phyloP scores from a whole-genome alignment of 2,113 vertebrate genomes.

The Thalassoma bifasciatum region DNA sequence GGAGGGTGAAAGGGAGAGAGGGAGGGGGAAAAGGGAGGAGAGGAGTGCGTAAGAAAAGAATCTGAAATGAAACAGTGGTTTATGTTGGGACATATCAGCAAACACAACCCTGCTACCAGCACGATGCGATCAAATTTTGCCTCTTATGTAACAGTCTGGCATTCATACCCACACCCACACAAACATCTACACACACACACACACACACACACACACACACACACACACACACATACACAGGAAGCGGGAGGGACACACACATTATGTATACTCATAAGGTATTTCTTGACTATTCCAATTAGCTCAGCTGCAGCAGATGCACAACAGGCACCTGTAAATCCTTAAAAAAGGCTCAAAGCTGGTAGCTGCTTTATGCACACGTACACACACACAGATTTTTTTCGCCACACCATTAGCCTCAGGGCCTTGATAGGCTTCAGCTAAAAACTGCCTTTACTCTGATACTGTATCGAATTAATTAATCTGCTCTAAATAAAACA shows the following conservation, averaged over 20 bases:
- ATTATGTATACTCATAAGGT: constrained; percentile 26
- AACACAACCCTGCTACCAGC: constrained; percentile 47
- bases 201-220: constrained; percentile 6
- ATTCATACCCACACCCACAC: neutral
- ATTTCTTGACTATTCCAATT: constrained; percentile 50
- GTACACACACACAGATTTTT: constrained; percentile 16
- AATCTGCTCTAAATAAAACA: constrained; percentile 68
- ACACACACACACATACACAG: too few species aligned
- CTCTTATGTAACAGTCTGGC: constrained; percentile 33
- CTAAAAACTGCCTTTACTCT: constrained; percentile 46
- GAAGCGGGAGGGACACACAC: neutral
- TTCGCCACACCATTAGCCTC: constrained; percentile 28
- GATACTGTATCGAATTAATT: constrained; percentile 71
- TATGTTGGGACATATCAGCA: constrained; percentile 48
- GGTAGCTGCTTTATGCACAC: constrained; percentile 11
- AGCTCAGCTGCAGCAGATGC: constrained; percentile 18
- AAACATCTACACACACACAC: neutral
- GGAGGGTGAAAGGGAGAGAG: constrained; percentile 29
- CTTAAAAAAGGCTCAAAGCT: constrained; percentile 27
- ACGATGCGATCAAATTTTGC: constrained; percentile 22
- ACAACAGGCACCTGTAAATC: constrained; percentile 42
- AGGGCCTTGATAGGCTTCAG: constrained; percentile 34
- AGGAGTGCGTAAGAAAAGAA: constrained; percentile 39
- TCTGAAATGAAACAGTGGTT: constrained; percentile 48
- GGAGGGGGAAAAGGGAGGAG: neutral